Percentiles rank a stretch among this genome's conserved stretches.
Evolutionary conservation across 2,888 invertebrate genomes (phyloP).

Genomic region (Neoitamus cyanurus): DNA sequence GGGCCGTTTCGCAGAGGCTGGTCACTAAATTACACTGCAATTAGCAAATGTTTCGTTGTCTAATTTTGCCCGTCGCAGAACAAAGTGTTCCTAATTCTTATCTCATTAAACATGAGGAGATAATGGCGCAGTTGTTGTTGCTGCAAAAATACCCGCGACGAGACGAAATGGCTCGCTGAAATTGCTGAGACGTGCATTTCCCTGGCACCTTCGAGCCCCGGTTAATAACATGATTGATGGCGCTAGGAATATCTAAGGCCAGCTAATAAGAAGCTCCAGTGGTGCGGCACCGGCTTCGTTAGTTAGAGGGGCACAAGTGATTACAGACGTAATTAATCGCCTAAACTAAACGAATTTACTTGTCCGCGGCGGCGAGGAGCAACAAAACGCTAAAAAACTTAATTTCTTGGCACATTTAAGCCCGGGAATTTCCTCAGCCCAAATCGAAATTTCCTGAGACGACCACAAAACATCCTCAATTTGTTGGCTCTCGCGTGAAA

Average conservation of each 20-base stretch:
- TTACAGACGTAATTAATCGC: slow-evolving; percentile 41
- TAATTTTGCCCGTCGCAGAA: neutral
- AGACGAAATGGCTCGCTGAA: neutral
- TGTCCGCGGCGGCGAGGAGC: neutral
- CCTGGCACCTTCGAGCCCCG: neutral
- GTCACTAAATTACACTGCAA: neutral
- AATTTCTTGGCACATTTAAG: slow-evolving; percentile 41
- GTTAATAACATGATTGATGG: slow-evolving; percentile 27
- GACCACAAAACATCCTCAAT: neutral
- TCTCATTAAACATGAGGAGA: neutral
- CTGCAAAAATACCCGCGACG: neutral
- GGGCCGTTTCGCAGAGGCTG: neutral
- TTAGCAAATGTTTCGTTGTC: neutral
- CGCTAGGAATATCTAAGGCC: neutral
- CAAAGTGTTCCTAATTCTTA: neutral
- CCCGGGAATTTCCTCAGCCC: neutral
- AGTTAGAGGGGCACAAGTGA: slow-evolving; percentile 41
- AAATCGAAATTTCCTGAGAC: neutral
- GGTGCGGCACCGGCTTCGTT: neutral
- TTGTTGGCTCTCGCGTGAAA: neutral
- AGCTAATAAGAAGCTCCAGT: neutral
- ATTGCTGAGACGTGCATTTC: neutral
- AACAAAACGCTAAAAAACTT: slow-evolving; percentile 27
- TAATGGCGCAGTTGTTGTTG: neutral
- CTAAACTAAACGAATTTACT: slow-evolving; percentile 27